Base-by-base conservation (phyloP, 2,888 invertebrate genomes). In the Ceramica pisi region DNA sequence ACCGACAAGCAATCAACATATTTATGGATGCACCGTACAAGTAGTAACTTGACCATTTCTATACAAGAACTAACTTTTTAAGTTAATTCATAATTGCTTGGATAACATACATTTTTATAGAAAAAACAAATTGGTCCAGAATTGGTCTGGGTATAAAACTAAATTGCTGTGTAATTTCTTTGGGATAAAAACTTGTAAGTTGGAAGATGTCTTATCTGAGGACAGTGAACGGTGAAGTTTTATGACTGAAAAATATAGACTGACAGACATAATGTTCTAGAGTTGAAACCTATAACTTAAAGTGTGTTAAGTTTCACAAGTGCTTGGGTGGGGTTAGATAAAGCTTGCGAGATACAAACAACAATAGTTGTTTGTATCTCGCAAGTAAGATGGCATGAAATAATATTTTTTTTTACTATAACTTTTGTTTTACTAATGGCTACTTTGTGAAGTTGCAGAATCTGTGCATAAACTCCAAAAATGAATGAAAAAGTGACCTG, bases 1-100 rank as follows among this genome's bases (percentile, higher is more conserved):
- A 56, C 51, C 16, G 35, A 35, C 51, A 26, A 35, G 21, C 48
- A 12, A 56, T 56, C 44, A 61, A 62, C 70, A 64, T 50, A 46
- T 64, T 64, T n/a, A 61, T 61, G 56, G 19, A 31, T 61, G 12
- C 16, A 10, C 78, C 70, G 4, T 62, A 62, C 21, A 81, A 35
- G 64, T 61, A 0, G 31, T 44, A 38, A 59, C 41, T 46, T 26
- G 35, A 38, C 44, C 48, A 80, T 64, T 59, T 75, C 5, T 57
- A 57, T 23, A 53, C 35, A 53, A 76, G 69, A 35, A 46, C 21
- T 23, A 56, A 62, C 46, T 56, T 61, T 68, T 68, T 50, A 55
- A 65, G 53, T 78, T 35, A 67, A 76, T 65, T 68, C 64, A 81
- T 81, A 81, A 81, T 81, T 69, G 53, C 62, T 55, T 41, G 23